These are phyloP conservation scores for Acipenser transmontanus DNA, from an alignment of 2,797 vertebrate genomes.

Conservation along the genomic window DNA sequence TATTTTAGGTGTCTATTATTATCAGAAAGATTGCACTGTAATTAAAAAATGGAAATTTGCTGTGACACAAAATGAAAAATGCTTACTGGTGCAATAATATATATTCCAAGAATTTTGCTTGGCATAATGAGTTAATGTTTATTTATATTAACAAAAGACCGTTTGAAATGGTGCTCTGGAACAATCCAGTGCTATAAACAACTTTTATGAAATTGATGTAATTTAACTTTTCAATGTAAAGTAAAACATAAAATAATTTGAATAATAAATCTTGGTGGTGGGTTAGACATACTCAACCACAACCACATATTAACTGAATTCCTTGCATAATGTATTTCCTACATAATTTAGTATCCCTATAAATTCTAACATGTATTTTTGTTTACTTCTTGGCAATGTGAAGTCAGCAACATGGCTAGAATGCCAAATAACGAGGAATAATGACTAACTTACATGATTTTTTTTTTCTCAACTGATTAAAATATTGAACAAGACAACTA, in stretches of 20 bases:
- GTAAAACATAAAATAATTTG: conserved; percentile 11
- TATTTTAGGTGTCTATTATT: conserved; percentile 29
- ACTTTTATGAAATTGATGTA: no score
- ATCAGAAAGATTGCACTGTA: conserved; percentile 26
- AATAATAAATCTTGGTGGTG: background rate
- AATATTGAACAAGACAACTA: no score
- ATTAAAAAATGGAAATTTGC: conserved; percentile 23
- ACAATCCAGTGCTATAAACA: conserved; percentile 18
- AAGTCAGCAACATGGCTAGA: no score
- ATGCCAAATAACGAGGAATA: no score
- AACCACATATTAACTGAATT: background rate
- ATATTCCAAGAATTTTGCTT: background rate
- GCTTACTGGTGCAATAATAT: background rate
- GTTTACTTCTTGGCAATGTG: no score
- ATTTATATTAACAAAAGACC: conserved; percentile 23
- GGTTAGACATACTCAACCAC: background rate
- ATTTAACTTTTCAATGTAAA: no score
- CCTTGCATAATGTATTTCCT: background rate
- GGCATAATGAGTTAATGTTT: conserved; percentile 8
- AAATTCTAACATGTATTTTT: background rate
- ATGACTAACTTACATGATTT: no score
- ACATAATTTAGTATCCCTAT: background rate
- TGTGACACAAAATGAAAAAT: conserved; percentile 8
- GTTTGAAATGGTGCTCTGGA: conserved; percentile 39
- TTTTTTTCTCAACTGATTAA: no score